Base-by-base conservation (phyloP, 1,140 invertebrate species). In the Dendrolimus punctatus region DNA sequence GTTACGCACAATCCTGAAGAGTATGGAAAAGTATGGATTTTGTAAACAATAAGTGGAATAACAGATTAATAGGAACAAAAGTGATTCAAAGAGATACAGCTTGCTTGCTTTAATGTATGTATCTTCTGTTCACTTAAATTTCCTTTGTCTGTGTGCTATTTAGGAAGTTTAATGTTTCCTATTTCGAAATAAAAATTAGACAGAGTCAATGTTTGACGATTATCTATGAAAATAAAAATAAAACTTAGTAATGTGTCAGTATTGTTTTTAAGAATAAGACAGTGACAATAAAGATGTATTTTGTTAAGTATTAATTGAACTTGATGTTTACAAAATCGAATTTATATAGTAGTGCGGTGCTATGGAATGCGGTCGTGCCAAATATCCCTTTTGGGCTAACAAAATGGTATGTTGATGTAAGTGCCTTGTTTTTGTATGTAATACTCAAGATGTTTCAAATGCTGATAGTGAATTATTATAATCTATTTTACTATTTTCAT, bases 401-500 rank as follows among this genome's bases (percentile, higher is more conserved):
- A 23, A 2, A 23, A 23, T 23, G 23, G n/a, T 46, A 49, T 42
- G 46, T 57, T 63, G 62, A 49, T 68, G 55, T 71, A 77, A 74
- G 76, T 77, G 77, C 76, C 77, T 82, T 80, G 76, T 68, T 80
- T 59, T 56, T 40, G 46, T 75, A 65, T 66, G 64, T 64, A 80
- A 82, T 85, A 82, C 79, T 82, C 79, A 79, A 53, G 74, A 76
- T 76, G 67, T 39, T 76, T 82, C 73, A 74, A 73, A 70, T 80
- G 76, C 71, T 72, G 73, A 74, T 74, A 76, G 80, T 80, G 66
- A 77, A 72, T 68, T 78, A 84, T 82, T 85, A 85, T 76, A 85
- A 73, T 83, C 68, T 85, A 85, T 85, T 85, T 85, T 85, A 83
- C 82, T 85, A 85, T 85, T 85, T 85, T 85, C 80, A 85, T 76